phyloP scores from a whole-genome alignment of 2,113 vertebrate genomes.

The Aix galericulata region DNA sequence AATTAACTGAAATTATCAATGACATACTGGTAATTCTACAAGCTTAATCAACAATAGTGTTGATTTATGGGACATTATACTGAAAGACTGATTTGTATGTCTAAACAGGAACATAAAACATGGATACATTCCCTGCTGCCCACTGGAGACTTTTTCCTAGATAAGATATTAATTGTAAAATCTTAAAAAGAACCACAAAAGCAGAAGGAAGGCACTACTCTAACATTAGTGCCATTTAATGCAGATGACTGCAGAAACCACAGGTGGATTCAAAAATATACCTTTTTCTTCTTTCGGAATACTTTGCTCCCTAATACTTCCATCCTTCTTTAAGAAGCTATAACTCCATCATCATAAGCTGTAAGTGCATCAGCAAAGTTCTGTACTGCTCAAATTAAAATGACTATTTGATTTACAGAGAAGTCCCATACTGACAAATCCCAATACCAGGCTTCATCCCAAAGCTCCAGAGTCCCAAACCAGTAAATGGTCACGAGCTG shows the following conservation, averaged over 20 bases:
- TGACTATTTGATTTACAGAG: neutral
- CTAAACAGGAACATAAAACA: neutral
- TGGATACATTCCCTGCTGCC: neutral
- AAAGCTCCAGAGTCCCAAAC: neutral
- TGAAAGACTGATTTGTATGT: neutral
- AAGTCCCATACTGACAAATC: neutral
- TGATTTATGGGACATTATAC: neutral
- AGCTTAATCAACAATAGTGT: neutral
- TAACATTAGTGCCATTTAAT: neutral
- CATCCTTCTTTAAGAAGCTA: neutral
- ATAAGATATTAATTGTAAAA: neutral
- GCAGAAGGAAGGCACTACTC: neutral
- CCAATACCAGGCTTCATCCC: neutral
- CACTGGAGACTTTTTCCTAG: neutral
- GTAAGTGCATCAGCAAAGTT: neutral
- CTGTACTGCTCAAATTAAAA: neutral
- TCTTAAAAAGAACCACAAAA: neutral
- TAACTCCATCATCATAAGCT: neutral
- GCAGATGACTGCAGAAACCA: neutral
- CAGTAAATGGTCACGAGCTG: neutral
- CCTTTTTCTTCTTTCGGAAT: neutral
- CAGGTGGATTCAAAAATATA: neutral
- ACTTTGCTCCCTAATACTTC: neutral
- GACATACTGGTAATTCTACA: conserved; percentile 17
- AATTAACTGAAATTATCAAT: neutral